Percentiles rank a stretch among this genome's conserved stretches.
Evolutionary conservation across 2,888 invertebrate genomes (phyloP).

Genomic region (Hypolimnas misippus): DNA sequence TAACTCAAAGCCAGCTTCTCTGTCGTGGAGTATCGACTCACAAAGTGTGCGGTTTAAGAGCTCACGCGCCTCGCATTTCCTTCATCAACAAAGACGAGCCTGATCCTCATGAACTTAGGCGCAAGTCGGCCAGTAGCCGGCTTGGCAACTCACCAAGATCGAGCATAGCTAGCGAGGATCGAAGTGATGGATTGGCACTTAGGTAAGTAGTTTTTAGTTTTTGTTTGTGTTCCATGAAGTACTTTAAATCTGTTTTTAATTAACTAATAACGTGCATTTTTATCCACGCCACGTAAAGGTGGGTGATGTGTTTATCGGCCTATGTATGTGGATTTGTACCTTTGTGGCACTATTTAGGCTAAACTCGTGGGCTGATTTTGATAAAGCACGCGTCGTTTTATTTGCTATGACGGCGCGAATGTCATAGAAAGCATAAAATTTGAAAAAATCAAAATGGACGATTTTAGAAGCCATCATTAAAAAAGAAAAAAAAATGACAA

Average conservation of each 20-base stretch:
- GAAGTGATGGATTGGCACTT: conserved; percentile 83
- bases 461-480: too few relatives aligned
- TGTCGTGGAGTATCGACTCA: conserved; percentile 73
- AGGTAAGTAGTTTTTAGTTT: conserved; percentile 70
- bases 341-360: too few relatives aligned
- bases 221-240: not conserved
- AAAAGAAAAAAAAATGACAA: too few relatives aligned
- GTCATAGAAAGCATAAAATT: too few relatives aligned
- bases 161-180: conserved; percentile 77
- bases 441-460: too few relatives aligned
- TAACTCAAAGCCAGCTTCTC: conserved; percentile 74
- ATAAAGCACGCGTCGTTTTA: too few relatives aligned
- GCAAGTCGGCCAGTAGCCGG: conserved; percentile 76
- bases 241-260: not conserved
- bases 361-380: too few relatives aligned
- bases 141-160: conserved; percentile 75
- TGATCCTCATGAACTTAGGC: conserved; percentile 64
- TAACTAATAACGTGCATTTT: too few relatives aligned
- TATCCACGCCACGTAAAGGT: too few relatives aligned
- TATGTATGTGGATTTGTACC: too few relatives aligned
- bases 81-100: conserved; percentile 73
- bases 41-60: conserved; percentile 72
- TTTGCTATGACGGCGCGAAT: too few relatives aligned
- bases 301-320: too few relatives aligned
- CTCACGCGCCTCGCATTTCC: conserved; percentile 75